Evolutionary conservation across 1,140 invertebrate species (phyloP).

Genomic region (Oreohelix idahoensis): DNA sequence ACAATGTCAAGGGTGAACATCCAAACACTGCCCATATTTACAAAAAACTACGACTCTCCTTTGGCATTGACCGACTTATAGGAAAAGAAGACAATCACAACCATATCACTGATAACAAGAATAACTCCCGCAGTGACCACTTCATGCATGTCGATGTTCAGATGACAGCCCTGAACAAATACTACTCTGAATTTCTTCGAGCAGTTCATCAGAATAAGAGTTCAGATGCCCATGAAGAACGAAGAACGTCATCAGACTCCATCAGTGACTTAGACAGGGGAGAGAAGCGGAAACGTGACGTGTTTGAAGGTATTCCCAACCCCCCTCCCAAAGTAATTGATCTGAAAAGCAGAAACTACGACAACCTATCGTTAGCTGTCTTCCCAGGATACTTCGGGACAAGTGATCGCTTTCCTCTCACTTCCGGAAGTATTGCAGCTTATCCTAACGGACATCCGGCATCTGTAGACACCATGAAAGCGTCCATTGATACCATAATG

Average conservation of each 20-base stretch:
- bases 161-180: neutral
- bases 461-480: neutral
- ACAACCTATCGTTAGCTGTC: neutral
- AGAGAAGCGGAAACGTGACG: slow-evolving; percentile 34
- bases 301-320: slow-evolving; percentile 38
- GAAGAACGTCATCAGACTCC: too few species aligned
- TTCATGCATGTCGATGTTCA: neutral
- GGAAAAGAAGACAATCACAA: neutral
- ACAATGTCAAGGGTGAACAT: neutral
- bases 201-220: neutral
- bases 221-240: neutral
- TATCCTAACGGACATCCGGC: neutral
- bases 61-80: slow-evolving; percentile 38
- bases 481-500: slow-evolving; percentile 29
- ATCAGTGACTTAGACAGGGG: neutral
- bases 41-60: slow-evolving; percentile 24
- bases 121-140: neutral
- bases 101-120: neutral
- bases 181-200: neutral
- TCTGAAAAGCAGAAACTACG: slow-evolving; percentile 18
- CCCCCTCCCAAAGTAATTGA: slow-evolving; percentile 35
- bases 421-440: neutral
- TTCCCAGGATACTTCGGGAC: slow-evolving; percentile 9
- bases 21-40: neutral
- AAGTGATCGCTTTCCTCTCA: neutral